These are phyloP conservation scores for Erpobdella octoculata DNA, from an alignment of 2,888 invertebrate species.

Conservation along the genomic window DNA sequence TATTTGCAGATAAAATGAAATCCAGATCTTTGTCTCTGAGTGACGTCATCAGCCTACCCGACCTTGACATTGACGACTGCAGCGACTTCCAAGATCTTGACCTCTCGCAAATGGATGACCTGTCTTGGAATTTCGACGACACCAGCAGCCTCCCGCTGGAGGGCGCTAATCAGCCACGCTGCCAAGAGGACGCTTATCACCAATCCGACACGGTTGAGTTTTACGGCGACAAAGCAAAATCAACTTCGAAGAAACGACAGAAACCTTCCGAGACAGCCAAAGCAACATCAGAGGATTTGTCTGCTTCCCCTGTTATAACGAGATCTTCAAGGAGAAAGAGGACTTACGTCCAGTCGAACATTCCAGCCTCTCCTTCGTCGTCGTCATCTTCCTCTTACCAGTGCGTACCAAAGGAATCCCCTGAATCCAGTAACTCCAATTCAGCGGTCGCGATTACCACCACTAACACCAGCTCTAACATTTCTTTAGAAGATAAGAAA, in stretches of 20 bases:
- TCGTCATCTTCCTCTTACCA: neutral
- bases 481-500: neutral
- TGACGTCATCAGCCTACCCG: constrained; percentile 2
- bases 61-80: neutral
- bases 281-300: neutral
- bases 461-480: neutral
- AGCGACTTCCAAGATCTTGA: constrained; percentile 6
- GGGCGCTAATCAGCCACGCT: neutral
- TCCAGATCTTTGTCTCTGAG: neutral
- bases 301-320: neutral
- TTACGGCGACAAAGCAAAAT: neutral
- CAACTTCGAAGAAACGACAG: neutral
- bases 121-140: neutral
- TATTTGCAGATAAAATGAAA: no score
- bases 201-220: neutral
- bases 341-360: neutral
- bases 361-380: neutral
- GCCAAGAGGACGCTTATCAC: neutral
- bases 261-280: neutral
- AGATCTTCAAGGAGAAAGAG: neutral
- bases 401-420: neutral
- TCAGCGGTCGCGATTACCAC: neutral
- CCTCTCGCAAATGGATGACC: neutral
- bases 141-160: neutral
- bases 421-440: neutral